Conservation (phyloP, 2,113 vertebrate genomes). For the Phalacrocorax brasilianus region DNA sequence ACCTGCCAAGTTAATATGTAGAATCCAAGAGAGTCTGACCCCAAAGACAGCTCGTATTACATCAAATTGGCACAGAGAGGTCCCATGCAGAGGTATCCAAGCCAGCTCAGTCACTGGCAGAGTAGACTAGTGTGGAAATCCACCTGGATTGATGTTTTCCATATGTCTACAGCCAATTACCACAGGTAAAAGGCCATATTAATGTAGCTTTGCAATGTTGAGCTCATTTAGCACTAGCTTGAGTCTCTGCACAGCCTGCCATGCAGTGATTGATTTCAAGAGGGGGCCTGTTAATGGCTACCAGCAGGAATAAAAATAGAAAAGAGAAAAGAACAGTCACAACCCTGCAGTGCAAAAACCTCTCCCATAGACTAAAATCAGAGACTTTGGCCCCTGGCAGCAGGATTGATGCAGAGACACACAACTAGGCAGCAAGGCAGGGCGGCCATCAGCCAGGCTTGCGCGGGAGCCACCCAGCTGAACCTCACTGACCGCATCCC, state of each 20-base stretch:
- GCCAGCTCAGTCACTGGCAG: background rate
- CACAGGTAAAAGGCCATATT: background rate
- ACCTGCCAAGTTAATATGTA: background rate
- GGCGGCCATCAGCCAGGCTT: background rate
- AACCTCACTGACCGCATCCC: background rate
- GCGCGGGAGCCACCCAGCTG: background rate
- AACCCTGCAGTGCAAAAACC: background rate
- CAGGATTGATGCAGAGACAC: background rate
- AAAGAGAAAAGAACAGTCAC: background rate
- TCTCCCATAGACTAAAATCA: background rate
- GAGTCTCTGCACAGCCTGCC: background rate
- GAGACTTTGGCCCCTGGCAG: background rate
- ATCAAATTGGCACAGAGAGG: background rate
- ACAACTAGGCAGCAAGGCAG: rapidly evolving
- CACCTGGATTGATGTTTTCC: background rate
- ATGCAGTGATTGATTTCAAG: background rate
- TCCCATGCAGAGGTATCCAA: background rate
- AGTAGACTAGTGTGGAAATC: background rate
- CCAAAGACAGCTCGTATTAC: background rate
- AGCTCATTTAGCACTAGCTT: background rate
- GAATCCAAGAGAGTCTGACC: background rate
- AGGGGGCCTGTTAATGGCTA: background rate
- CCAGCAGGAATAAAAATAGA: background rate
- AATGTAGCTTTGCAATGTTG: background rate
- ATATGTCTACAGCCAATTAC: background rate